phyloP scores from a whole-genome alignment of 1,140 invertebrate species.

The Hormaphis cornu region DNA sequence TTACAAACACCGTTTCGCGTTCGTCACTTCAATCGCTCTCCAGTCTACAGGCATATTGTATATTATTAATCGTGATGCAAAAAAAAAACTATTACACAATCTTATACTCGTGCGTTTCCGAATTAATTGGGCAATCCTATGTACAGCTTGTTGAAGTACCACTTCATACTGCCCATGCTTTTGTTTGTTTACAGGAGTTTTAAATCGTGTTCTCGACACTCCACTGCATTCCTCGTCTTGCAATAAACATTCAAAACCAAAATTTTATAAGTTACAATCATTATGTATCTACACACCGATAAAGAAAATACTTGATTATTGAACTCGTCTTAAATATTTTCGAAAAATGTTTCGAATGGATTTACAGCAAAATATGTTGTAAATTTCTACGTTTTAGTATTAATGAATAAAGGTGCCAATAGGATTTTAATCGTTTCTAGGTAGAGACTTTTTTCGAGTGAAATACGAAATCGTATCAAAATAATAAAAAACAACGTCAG shows the following conservation, averaged over 20 bases:
- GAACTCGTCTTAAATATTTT: too few species aligned
- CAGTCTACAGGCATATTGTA: background rate
- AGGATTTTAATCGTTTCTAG: too few species aligned
- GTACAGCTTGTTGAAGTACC: background rate
- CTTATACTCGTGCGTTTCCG: background rate
- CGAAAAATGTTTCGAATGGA: too few species aligned
- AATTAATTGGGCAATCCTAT: background rate
- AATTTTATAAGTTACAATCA: background rate
- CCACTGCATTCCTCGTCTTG: too few species aligned
- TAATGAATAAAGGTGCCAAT: too few species aligned
- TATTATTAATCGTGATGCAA: background rate
- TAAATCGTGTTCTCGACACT: background rate
- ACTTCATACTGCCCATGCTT: background rate
- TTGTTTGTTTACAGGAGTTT: constrained; percentile 10
- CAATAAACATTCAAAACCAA: background rate
- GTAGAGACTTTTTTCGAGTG: too few species aligned
- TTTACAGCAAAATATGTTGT: too few species aligned
- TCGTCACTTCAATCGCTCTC: background rate
- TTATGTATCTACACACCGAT: background rate
- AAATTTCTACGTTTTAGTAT: too few species aligned
- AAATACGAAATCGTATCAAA: too few species aligned
- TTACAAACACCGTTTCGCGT: background rate
- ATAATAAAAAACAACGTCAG: too few species aligned
- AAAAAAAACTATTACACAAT: constrained; percentile 1
- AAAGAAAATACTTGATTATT: too few species aligned